These are phyloP conservation scores for Tichodroma muraria DNA, from an alignment of 2,113 vertebrate species.

Conservation along the genomic window DNA sequence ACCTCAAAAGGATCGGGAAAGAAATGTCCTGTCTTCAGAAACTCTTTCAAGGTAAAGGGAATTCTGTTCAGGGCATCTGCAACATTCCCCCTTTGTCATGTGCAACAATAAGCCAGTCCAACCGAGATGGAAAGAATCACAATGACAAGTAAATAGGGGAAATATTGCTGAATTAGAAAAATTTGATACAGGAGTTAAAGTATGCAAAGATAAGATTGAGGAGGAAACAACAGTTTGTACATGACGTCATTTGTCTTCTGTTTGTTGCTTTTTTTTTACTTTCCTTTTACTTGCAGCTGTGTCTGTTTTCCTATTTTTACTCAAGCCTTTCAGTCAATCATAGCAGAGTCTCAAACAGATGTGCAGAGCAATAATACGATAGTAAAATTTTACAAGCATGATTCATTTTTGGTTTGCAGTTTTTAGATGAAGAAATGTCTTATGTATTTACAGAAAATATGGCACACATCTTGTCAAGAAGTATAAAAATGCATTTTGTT, in stretches of 20 bases:
- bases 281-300: constrained; percentile 17
- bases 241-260: not conserved
- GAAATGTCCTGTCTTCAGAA: not conserved
- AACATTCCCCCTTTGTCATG: not conserved
- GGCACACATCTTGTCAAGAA: not conserved
- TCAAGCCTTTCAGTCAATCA: constrained; percentile 8
- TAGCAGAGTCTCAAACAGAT: constrained; percentile 30
- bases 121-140: not conserved
- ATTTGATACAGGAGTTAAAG: not conserved
- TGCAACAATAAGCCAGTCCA: not conserved
- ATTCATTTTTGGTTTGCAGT: constrained; percentile 23
- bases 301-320: constrained; percentile 42
- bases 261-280: not conserved
- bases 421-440: constrained; percentile 24
- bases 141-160: not conserved
- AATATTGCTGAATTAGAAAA: not conserved
- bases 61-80: not conserved
- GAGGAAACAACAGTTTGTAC: not conserved
- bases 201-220: not conserved
- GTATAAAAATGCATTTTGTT: not conserved
- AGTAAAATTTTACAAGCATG: constrained; percentile 36
- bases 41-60: not conserved
- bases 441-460: constrained; percentile 37
- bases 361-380: constrained; percentile 4
- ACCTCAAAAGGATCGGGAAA: not conserved